Evolutionary conservation across 2,888 invertebrate species (phyloP).

Genomic region (Drosophila mayaguana): DNA sequence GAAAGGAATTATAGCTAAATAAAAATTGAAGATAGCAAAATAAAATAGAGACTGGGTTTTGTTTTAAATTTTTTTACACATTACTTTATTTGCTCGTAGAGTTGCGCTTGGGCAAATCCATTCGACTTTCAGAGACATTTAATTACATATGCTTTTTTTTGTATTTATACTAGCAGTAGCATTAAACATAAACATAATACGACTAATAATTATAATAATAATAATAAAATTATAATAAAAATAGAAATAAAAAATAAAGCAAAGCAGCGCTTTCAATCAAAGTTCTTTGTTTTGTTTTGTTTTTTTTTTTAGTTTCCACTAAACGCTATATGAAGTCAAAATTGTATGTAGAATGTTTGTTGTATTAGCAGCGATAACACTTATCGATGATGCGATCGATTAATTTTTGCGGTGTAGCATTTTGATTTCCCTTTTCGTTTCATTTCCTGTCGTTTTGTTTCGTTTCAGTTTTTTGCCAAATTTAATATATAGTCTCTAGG

Average conservation of each 20-base stretch:
- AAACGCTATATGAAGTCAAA: constrained; percentile 29
- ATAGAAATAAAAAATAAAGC: constrained; percentile 38
- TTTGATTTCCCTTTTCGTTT: constrained; percentile 28
- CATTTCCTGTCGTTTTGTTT: constrained; percentile 8
- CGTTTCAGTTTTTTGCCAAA: constrained; percentile 17
- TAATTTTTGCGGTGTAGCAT: not conserved
- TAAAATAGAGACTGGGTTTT: not conserved
- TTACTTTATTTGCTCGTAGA: constrained; percentile 55
- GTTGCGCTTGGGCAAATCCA: constrained; percentile 31
- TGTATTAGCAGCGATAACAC: constrained; percentile 42
- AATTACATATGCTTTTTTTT: constrained; percentile 45
- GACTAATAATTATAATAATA: constrained; percentile 48
- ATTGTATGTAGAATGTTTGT: constrained; percentile 52
- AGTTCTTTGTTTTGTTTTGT: constrained; percentile 38
- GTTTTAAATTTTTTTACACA: constrained; percentile 46
- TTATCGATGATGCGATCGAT: constrained; percentile 22
- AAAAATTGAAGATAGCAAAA: not conserved
- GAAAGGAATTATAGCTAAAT: not conserved
- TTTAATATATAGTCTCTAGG: constrained; percentile 19
- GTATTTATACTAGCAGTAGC: constrained; percentile 59
- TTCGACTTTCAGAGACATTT: constrained; percentile 52
- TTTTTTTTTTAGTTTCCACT: constrained; percentile 18
- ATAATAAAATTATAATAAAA: constrained; percentile 45
- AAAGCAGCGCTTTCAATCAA: constrained; percentile 68
- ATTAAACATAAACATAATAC: constrained; percentile 72